phyloP scores from a whole-genome alignment of 2,888 invertebrate species.

The Malacosoma neustria region DNA sequence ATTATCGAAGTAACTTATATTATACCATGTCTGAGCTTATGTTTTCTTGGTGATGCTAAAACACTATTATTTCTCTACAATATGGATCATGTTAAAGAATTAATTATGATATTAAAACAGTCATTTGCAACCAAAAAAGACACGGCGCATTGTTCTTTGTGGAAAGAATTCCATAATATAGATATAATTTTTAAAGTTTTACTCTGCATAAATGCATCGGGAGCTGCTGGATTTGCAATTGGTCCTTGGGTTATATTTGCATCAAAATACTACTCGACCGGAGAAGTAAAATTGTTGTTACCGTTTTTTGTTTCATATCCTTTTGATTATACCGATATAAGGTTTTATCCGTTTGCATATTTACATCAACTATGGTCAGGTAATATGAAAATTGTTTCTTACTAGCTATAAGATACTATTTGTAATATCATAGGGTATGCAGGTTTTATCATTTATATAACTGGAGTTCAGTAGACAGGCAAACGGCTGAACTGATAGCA shows the following conservation, averaged over 20 bases:
- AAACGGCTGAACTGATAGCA: too few relatives aligned
- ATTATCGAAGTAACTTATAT: slow-evolving; percentile 25
- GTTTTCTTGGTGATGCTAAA: slow-evolving; percentile 26
- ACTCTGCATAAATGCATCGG: slow-evolving; percentile 4
- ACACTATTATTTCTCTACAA: slow-evolving; percentile 23
- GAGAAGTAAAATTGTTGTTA: slow-evolving; percentile 22
- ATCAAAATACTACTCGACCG: slow-evolving; percentile 22
- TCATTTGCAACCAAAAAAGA: neutral
- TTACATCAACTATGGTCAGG: slow-evolving; percentile 29
- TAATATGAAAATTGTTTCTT: slow-evolving; percentile 8
- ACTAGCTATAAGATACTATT: neutral
- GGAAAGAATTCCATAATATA: slow-evolving; percentile 7
- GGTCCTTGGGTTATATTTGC: slow-evolving; percentile 22
- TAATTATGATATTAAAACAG: slow-evolving; percentile 18
- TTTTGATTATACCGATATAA: slow-evolving; percentile 26
- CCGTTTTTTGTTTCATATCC: slow-evolving; percentile 38
- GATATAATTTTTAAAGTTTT: neutral
- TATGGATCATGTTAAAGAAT: slow-evolving; percentile 19
- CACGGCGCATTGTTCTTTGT: neutral
- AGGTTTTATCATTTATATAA: too few relatives aligned
- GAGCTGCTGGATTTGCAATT: slow-evolving; percentile 18
- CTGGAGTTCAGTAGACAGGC: too few relatives aligned
- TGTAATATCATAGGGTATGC: too few relatives aligned
- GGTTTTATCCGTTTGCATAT: slow-evolving; percentile 29
- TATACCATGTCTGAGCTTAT: slow-evolving; percentile 26